Evolutionary conservation across 2,797 vertebrate genomes (phyloP).

Genomic region (Leuciscus waleckii): DNA sequence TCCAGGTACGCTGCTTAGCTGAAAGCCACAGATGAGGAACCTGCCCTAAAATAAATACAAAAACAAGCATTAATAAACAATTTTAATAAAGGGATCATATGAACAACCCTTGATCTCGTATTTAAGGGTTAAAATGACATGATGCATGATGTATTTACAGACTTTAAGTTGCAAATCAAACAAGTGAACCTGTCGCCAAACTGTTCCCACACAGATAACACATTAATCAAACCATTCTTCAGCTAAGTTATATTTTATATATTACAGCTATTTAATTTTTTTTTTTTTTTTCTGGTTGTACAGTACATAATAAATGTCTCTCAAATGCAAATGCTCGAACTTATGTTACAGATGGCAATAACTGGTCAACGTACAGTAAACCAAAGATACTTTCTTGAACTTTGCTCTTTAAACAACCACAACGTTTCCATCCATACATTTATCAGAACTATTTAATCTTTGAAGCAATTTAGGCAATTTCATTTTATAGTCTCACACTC

Average conservation of each 20-base stretch:
- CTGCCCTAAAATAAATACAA: conserved; percentile 59
- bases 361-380: neutral
- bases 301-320: neutral
- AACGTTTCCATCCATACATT: neutral
- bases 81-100: neutral
- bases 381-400: neutral
- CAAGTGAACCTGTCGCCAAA: neutral
- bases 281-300: neutral
- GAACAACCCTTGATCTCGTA: neutral
- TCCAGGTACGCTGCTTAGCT: conserved; percentile 78
- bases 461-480: conserved; percentile 4
- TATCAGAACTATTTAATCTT: conserved; percentile 19
- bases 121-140: neutral
- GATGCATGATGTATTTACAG: neutral
- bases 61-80: neutral
- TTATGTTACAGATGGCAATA: neutral
- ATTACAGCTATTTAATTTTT: neutral
- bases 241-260: neutral
- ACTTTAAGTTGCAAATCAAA: neutral
- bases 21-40: conserved; percentile 78
- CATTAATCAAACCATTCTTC: neutral
- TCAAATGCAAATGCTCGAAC: neutral
- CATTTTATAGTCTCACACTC: neutral
- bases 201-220: neutral
- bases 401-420: neutral